Percentiles rank a stretch among this genome's conserved stretches.
phyloP scores from a whole-genome alignment of 2,113 vertebrate species.

The Solea solea region DNA sequence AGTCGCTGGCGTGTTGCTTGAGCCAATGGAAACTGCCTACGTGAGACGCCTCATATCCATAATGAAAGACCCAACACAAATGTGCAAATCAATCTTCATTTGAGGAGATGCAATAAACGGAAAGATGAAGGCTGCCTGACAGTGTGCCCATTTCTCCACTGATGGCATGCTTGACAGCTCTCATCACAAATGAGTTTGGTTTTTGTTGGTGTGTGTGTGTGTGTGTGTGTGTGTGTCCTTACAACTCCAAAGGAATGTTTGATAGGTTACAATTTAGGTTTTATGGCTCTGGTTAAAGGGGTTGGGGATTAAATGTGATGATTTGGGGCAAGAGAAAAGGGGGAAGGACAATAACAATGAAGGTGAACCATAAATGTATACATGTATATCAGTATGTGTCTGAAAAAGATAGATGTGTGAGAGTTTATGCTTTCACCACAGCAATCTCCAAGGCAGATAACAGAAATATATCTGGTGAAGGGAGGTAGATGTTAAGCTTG shows the following conservation, averaged over 20 bases:
- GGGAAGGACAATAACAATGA: background rate
- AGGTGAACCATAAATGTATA: background rate
- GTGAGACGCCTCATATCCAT: background rate
- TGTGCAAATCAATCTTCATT: slow-evolving; percentile 43
- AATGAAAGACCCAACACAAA: slow-evolving; percentile 25
- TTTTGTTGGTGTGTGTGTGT: background rate
- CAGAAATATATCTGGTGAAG: background rate
- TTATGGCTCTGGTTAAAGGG: background rate
- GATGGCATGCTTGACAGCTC: slow-evolving; percentile 9
- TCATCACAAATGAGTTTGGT: slow-evolving; percentile 4
- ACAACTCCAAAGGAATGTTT: background rate
- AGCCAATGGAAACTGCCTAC: background rate
- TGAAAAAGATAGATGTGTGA: background rate
- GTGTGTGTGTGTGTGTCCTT: background rate
- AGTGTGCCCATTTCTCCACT: slow-evolving; percentile 16
- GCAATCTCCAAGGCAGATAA: slow-evolving; percentile 30
- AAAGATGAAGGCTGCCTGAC: slow-evolving; percentile 23
- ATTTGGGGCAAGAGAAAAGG: background rate
- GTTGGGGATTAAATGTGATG: background rate
- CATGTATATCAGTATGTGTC: background rate
- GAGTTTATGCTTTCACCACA: slow-evolving; percentile 4
- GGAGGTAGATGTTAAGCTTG: slow-evolving; percentile 34
- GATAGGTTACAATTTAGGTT: background rate
- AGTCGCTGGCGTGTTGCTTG: slow-evolving; percentile 6
- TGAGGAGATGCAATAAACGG: slow-evolving; percentile 6